phyloP scores from a whole-genome alignment of 2,113 vertebrate species.

The Merops nubicus region DNA sequence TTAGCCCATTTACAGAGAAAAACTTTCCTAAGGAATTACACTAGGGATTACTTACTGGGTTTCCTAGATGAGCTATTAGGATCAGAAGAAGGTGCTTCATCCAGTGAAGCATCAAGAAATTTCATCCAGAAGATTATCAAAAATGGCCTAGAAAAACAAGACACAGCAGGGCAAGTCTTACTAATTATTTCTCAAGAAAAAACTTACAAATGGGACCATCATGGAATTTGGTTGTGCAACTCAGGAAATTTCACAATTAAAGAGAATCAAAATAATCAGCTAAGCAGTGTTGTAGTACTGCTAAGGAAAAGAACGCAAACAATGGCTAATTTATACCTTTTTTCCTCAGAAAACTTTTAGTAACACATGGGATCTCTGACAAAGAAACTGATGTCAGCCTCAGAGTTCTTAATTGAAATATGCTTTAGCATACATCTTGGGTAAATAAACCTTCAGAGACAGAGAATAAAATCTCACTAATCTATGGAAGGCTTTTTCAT shows the following conservation, averaged over 20 bases:
- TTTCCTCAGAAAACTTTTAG: neutral
- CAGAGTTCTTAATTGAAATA: neutral
- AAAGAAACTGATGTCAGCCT: neutral
- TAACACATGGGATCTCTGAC: neutral
- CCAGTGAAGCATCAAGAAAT: neutral
- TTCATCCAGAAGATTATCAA: neutral
- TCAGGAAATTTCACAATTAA: neutral
- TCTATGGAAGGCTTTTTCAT: neutral
- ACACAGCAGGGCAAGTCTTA: neutral
- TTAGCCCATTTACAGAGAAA: neutral
- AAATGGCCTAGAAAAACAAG: neutral
- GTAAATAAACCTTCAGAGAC: neutral
- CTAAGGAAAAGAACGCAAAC: neutral
- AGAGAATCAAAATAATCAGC: neutral
- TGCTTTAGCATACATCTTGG: neutral
- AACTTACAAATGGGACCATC: fast-evolving
- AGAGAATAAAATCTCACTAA: neutral
- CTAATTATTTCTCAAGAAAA: neutral
- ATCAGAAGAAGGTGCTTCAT: neutral
- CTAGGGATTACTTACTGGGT: neutral
- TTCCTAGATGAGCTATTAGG: neutral
- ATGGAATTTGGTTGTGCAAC: neutral
- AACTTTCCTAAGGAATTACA: neutral
- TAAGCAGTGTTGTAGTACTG: neutral
- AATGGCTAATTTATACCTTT: neutral